A percentile compares a stretch with the other conserved stretches of the same genome.
Evolutionary conservation across 1,140 invertebrate species (phyloP).

Genomic region (Drosophila suzukii): DNA sequence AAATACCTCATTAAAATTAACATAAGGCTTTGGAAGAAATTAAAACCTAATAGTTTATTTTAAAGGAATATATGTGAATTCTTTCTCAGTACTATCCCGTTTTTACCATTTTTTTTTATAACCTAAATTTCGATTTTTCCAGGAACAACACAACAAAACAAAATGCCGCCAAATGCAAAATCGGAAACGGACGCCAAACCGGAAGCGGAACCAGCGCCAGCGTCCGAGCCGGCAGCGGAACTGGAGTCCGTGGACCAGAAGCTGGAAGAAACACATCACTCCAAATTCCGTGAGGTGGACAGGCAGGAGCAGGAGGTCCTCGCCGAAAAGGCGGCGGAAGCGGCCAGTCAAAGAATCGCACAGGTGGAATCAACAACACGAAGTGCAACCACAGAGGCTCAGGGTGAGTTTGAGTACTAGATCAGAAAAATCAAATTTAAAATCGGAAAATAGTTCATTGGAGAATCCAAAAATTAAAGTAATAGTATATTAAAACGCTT

Average conservation of each 20-base stretch:
- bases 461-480: neutral
- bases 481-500: neutral
- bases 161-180: constrained; percentile 81
- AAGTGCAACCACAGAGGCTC: constrained; percentile 74
- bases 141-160: constrained; percentile 63
- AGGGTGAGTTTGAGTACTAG: constrained; percentile 41
- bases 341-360: constrained; percentile 76
- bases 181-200: constrained; percentile 61
- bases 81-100: too few relatives aligned
- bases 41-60: too few relatives aligned
- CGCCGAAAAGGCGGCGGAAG: constrained; percentile 53
- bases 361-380: constrained; percentile 73
- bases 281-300: constrained; percentile 68
- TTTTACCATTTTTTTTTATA: neutral
- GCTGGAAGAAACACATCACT: constrained; percentile 72
- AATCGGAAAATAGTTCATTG: neutral
- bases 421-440: neutral
- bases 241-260: constrained; percentile 71
- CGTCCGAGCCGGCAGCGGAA: constrained; percentile 59
- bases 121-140: neutral
- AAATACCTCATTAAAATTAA: neutral
- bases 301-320: constrained; percentile 45
- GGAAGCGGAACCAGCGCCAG: constrained; percentile 68
- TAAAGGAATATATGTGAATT: too few relatives aligned
- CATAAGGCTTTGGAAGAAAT: neutral